A percentile compares a stretch with the other conserved stretches of the same genome.
These are phyloP conservation scores for Heteronetta atricapilla DNA, from an alignment of 2,113 vertebrate genomes.

Conservation along the genomic window DNA sequence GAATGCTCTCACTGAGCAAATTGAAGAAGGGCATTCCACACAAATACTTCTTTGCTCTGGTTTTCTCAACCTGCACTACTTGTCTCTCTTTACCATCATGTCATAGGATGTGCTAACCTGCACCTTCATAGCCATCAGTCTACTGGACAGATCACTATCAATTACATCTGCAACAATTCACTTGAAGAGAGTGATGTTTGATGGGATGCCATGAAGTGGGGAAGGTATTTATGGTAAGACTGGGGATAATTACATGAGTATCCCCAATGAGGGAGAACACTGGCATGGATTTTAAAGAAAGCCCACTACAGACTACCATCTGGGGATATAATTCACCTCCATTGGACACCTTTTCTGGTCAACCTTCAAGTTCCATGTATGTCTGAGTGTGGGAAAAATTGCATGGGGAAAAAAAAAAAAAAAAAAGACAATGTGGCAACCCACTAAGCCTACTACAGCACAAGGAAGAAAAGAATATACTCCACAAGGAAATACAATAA, in stretches of 20 bases:
- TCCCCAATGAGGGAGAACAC: not conserved
- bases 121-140: not conserved
- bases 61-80: not conserved
- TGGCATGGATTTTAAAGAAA: not conserved
- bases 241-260: not conserved
- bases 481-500: not conserved
- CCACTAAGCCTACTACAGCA: not conserved
- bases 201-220: not conserved
- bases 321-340: not conserved
- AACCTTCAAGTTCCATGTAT: not conserved
- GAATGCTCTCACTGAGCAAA: not conserved
- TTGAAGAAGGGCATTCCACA: not conserved
- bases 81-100: not conserved
- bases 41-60: not conserved
- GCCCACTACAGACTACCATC: not conserved
- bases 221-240: not conserved
- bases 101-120: not conserved
- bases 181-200: not conserved
- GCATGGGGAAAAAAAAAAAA: not conserved
- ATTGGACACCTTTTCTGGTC: not conserved
- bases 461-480: not conserved
- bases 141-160: not conserved
- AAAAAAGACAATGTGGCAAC: not conserved
- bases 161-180: not conserved
- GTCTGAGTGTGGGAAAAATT: not conserved